phyloP scores from a whole-genome alignment of 2,888 invertebrate species.

The Cyaniris semiargus region DNA sequence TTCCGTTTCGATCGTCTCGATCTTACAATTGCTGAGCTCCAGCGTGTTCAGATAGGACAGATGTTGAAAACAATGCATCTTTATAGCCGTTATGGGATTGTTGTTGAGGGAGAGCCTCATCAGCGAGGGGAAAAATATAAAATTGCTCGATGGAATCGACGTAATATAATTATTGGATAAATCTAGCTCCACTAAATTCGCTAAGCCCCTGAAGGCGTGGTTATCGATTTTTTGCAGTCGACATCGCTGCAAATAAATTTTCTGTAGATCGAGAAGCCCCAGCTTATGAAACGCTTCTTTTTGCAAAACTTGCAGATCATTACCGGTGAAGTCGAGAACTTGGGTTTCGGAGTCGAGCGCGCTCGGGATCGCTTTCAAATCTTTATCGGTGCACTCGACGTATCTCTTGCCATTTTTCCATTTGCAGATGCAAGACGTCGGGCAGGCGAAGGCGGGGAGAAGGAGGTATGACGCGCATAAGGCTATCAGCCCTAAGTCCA shows the following conservation, averaged over 20 bases:
- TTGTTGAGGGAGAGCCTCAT: constrained; percentile 91
- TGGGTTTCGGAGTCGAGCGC: constrained; percentile 91
- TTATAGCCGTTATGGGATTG: constrained; percentile 89
- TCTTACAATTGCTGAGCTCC: constrained; percentile 90
- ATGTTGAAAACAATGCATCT: constrained; percentile 86
- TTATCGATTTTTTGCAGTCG: constrained; percentile 88
- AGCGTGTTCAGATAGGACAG: constrained; percentile 88
- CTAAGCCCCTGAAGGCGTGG: constrained; percentile 90
- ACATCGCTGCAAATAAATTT: constrained; percentile 90
- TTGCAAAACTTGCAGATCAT: constrained; percentile 88
- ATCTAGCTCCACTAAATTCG: constrained; percentile 93
- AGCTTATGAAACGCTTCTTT: constrained; percentile 89
- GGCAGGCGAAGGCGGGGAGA: constrained; percentile 82
- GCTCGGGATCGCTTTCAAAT: constrained; percentile 87
- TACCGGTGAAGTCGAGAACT: constrained; percentile 91
- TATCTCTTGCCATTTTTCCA: constrained; percentile 96
- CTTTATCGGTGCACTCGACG: constrained; percentile 91
- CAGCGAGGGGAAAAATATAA: constrained; percentile 88
- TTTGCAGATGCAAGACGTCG: constrained; percentile 90
- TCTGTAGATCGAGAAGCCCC: constrained; percentile 91
- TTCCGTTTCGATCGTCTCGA: constrained; percentile 87
- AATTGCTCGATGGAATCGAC: constrained; percentile 88
- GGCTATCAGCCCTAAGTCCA: constrained; percentile 71
- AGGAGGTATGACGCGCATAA: constrained; percentile 71
- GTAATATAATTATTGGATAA: constrained; percentile 90